Conservation (phyloP, 2,888 invertebrate genomes). For the Augochlorella aurata region DNA sequence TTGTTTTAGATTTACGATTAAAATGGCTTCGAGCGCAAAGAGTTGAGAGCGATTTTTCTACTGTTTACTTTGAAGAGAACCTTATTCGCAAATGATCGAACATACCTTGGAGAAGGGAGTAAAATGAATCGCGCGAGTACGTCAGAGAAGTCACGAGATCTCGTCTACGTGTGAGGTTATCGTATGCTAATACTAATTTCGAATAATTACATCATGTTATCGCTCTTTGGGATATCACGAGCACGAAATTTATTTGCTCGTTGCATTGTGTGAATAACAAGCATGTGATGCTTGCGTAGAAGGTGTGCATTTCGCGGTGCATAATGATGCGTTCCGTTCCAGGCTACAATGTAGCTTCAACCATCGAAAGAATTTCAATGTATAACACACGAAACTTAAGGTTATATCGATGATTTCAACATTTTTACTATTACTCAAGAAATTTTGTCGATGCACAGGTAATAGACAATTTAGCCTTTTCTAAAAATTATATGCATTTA, state of each 20-base stretch:
- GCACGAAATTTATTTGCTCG: slow-evolving; percentile 41
- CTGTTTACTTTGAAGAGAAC: background rate
- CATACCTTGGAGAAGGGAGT: slow-evolving; percentile 15
- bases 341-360: background rate
- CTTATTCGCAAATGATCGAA: background rate
- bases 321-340: background rate
- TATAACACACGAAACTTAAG: too few species aligned
- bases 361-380: too few species aligned
- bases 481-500: too few species aligned
- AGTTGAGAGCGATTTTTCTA: too few species aligned
- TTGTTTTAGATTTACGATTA: too few species aligned
- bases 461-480: too few species aligned
- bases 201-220: slow-evolving; percentile 64
- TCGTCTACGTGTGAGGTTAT: slow-evolving; percentile 61
- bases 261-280: slow-evolving; percentile 21
- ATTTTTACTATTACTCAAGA: too few species aligned
- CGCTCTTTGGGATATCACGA: slow-evolving; percentile 34
- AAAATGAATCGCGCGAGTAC: slow-evolving; percentile 9
- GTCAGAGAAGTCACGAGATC: slow-evolving; percentile 60
- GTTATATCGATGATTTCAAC: too few species aligned
- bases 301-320: background rate
- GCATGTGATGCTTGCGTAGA: slow-evolving; percentile 41
- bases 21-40: too few species aligned
- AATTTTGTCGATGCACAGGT: too few species aligned
- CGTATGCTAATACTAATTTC: slow-evolving; percentile 48